Percentiles rank a stretch among this genome's conserved stretches.
phyloP scores from a whole-genome alignment of 1,140 invertebrate species.

The Probaryconus sp. region DNA sequence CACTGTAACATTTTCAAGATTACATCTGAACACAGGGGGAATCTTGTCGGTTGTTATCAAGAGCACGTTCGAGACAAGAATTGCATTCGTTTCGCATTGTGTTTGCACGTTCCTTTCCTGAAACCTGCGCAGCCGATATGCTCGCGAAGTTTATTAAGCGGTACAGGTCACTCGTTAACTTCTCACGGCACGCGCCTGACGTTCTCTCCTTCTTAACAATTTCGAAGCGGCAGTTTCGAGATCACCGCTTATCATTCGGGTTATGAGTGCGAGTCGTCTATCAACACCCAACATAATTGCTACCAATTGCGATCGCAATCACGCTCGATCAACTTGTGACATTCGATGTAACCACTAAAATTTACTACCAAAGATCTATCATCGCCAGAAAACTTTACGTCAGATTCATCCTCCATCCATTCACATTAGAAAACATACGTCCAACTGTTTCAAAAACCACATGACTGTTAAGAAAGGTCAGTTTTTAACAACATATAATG shows the following conservation, averaged over 20 bases:
- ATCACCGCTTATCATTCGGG: conserved; percentile 43
- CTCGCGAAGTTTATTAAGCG: conserved; percentile 59
- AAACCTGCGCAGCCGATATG: conserved; percentile 64
- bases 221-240: conserved; percentile 36
- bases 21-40: conserved; percentile 1
- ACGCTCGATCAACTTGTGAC: conserved; percentile 30
- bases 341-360: conserved; percentile 32
- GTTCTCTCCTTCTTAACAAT: conserved; percentile 53
- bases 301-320: conserved; percentile 36
- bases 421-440: conserved; percentile 7
- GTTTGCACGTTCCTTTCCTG: conserved; percentile 61
- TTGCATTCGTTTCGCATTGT: conserved; percentile 57
- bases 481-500: conserved; percentile 3
- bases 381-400: conserved; percentile 25
- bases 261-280: conserved; percentile 43
- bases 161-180: conserved; percentile 62
- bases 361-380: conserved; percentile 10
- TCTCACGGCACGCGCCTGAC: conserved; percentile 61
- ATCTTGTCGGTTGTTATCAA: conserved; percentile 44
- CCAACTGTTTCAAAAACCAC: conserved; percentile 22
- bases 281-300: conserved; percentile 36
- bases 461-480: conserved; percentile 43
- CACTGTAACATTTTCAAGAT: no score
- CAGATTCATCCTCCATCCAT: no score
- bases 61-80: conserved; percentile 55